A percentile compares a stretch with the other conserved stretches of the same genome.
Evolutionary conservation across 2,797 vertebrate species (phyloP).

Genomic region (Labroides dimidiatus): DNA sequence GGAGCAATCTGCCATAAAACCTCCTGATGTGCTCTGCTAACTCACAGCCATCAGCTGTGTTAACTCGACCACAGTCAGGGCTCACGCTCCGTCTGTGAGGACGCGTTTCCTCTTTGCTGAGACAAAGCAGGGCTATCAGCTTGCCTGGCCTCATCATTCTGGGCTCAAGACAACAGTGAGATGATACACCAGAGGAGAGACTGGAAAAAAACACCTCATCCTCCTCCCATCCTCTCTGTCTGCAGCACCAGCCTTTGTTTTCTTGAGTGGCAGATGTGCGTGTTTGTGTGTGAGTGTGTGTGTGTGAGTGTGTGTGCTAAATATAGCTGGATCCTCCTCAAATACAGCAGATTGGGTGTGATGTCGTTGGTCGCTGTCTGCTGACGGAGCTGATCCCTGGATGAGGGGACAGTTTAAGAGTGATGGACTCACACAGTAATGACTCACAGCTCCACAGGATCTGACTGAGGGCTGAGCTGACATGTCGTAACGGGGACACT

Average conservation of each 20-base stretch:
- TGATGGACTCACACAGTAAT: slow-evolving; percentile 2
- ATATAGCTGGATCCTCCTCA: slow-evolving; percentile 32
- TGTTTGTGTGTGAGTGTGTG: slow-evolving; percentile 4
- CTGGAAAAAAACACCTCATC: slow-evolving; percentile 67
- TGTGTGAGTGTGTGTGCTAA: slow-evolving; percentile 21
- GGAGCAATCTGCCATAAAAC: slow-evolving; percentile 61
- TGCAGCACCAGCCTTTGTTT: slow-evolving; percentile 48
- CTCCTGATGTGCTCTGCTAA: slow-evolving; percentile 50
- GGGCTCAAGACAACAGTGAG: slow-evolving; percentile 42
- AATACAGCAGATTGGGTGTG: slow-evolving; percentile 34
- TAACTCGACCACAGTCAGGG: slow-evolving; percentile 43
- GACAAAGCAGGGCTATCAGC: slow-evolving; percentile 61
- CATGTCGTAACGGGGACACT: slow-evolving; percentile 9
- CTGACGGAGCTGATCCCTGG: slow-evolving; percentile 17
- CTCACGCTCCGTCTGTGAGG: slow-evolving; percentile 29
- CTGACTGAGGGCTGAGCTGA: slow-evolving; percentile 13
- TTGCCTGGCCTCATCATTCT: slow-evolving; percentile 48
- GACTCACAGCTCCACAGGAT: slow-evolving; percentile 11
- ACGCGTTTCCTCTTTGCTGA: slow-evolving; percentile 46
- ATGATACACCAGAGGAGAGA: slow-evolving; percentile 56
- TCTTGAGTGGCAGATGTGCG: slow-evolving; percentile 36
- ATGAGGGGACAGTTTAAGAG: background rate
- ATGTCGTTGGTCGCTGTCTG: slow-evolving; percentile 13
- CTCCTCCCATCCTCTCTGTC: slow-evolving; percentile 42
- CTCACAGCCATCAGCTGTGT: slow-evolving; percentile 52